A percentile compares a stretch with the other conserved stretches of the same genome.
phyloP scores from a whole-genome alignment of 1,140 invertebrate species.

The Drosophila carrolli region DNA sequence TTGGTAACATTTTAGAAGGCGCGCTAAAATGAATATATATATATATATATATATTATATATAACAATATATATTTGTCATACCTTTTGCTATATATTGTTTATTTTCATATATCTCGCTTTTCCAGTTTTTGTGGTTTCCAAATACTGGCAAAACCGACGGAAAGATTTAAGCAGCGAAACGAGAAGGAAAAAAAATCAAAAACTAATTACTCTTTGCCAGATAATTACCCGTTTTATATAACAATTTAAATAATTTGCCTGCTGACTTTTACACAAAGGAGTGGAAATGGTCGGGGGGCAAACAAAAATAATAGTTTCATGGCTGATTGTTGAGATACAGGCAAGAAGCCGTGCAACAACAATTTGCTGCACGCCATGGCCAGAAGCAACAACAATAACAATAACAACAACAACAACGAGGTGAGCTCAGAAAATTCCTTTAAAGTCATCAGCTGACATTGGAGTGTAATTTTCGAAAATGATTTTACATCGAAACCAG shows the following conservation, averaged over 20 bases:
- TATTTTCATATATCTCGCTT: not conserved
- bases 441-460: conserved; percentile 76
- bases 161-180: not conserved
- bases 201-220: conserved; percentile 66
- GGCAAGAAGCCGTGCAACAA: conserved; percentile 43
- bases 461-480: conserved; percentile 83
- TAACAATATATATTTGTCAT: too few species aligned
- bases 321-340: conserved; percentile 35
- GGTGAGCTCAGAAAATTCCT: conserved; percentile 68
- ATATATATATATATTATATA: too few species aligned
- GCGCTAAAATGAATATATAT: too few species aligned
- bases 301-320: conserved; percentile 60
- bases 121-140: not conserved
- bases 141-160: not conserved
- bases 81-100: too few species aligned
- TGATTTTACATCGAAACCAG: conserved; percentile 84
- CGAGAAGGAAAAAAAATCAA: conserved; percentile 20
- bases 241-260: conserved; percentile 80
- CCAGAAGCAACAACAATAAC: conserved; percentile 43
- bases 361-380: conserved; percentile 81
- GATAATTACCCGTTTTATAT: conserved; percentile 74
- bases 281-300: not conserved
- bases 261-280: conserved; percentile 56
- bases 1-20: too few species aligned
- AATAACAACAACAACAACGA: conserved; percentile 27